A percentile compares a stretch with the other conserved stretches of the same genome.
These are phyloP conservation scores for Trachurus trachurus DNA, from an alignment of 2,797 vertebrate genomes.

Conservation along the genomic window DNA sequence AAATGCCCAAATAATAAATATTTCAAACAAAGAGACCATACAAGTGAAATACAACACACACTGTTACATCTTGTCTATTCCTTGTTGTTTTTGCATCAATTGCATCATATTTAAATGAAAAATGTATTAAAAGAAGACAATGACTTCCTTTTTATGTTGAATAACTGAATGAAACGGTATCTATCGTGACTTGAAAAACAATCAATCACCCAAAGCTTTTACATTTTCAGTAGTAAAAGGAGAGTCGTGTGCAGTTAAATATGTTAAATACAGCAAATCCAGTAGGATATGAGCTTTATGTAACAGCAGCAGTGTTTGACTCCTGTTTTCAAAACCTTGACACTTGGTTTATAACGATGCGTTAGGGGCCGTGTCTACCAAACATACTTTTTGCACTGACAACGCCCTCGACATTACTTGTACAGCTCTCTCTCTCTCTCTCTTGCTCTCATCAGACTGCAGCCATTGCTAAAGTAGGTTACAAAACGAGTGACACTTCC, in stretches of 20 bases:
- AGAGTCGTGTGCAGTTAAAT: background rate
- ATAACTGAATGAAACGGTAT: background rate
- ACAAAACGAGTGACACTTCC: no score
- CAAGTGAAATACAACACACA: background rate
- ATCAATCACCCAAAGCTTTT: background rate
- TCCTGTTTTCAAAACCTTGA: background rate
- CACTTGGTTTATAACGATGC: constrained; percentile 7
- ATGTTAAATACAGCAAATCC: background rate
- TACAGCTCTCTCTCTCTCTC: no score
- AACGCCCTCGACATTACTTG: no score
- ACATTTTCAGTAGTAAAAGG: background rate
- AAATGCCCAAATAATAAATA: background rate
- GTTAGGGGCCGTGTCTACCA: constrained; percentile 6
- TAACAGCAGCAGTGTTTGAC: background rate
- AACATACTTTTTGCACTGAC: no score
- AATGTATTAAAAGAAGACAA: background rate
- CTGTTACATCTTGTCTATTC: background rate
- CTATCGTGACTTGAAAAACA: background rate
- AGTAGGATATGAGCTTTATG: background rate
- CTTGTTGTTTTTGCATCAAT: background rate
- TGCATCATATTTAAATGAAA: background rate
- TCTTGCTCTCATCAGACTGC: no score
- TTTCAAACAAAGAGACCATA: background rate
- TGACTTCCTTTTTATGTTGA: background rate
- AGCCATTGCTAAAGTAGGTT: no score